phyloP scores from a whole-genome alignment of 2,113 vertebrate genomes.

The Myotis yumanensis region DNA sequence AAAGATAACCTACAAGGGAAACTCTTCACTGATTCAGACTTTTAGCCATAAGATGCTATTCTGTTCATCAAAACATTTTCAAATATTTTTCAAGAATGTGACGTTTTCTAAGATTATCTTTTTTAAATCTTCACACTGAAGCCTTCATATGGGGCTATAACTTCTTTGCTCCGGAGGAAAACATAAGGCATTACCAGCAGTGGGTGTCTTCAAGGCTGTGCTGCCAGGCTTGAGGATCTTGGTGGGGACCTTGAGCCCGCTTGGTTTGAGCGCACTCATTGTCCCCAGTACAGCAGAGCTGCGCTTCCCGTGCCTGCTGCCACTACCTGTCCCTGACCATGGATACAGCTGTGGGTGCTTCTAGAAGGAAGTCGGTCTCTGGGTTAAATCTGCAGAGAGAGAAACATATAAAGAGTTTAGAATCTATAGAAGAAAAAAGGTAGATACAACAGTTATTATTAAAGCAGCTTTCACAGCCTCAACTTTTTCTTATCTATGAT shows the following conservation, averaged over 20 bases:
- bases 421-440: background rate
- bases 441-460: background rate
- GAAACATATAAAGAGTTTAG: constrained; percentile 41
- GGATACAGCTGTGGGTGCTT: constrained; percentile 72
- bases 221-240: constrained; percentile 90
- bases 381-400: constrained; percentile 82
- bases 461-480: background rate
- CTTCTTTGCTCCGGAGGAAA: background rate
- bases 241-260: constrained; percentile 95
- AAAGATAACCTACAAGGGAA: background rate
- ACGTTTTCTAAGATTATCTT: background rate
- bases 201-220: constrained; percentile 85
- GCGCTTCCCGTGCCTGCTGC: constrained; percentile 51
- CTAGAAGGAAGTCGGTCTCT: constrained; percentile 65
- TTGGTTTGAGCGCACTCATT: constrained; percentile 96
- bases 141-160: background rate
- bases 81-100: background rate
- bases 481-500: background rate
- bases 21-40: background rate
- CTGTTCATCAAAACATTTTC: constrained; percentile 6
- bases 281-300: constrained; percentile 65
- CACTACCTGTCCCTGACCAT: constrained; percentile 84
- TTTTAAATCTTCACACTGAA: background rate
- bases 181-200: constrained; percentile 80
- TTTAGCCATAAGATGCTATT: background rate